Conservation (phyloP, 1,140 invertebrate species). For the Adelges cooleyi region DNA sequence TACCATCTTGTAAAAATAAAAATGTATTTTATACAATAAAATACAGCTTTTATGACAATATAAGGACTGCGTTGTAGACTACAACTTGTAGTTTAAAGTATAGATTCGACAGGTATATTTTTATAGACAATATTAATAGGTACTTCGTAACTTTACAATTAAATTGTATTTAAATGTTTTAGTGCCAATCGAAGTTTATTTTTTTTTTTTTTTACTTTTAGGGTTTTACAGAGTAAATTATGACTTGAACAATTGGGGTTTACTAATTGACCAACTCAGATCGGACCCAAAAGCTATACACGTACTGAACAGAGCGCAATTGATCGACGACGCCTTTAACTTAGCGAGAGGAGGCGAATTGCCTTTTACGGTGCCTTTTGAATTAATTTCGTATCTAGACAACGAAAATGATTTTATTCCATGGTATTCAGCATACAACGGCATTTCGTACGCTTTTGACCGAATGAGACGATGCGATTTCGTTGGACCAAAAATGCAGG, state of each 20-base stretch:
- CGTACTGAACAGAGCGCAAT: slow-evolving; percentile 50
- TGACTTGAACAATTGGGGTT: slow-evolving; percentile 47
- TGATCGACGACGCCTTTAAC: slow-evolving; percentile 46
- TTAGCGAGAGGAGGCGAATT: slow-evolving; percentile 44
- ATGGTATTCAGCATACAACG: slow-evolving; percentile 42
- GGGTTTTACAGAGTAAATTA: slow-evolving; percentile 55
- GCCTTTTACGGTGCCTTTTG: slow-evolving; percentile 48
- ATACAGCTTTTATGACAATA: no score
- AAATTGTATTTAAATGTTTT: no score
- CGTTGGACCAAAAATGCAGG: no score
- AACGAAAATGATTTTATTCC: slow-evolving; percentile 45
- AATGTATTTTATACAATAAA: no score
- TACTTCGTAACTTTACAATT: no score
- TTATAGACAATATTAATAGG: no score
- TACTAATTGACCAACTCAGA: slow-evolving; percentile 42
- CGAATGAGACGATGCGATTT: not conserved
- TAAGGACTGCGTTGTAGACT: no score
- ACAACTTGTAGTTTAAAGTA: no score
- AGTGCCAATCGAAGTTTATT: no score
- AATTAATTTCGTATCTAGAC: slow-evolving; percentile 49
- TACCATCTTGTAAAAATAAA: no score
- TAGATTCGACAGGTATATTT: no score
- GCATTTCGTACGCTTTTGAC: slow-evolving; percentile 14
- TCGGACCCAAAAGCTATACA: slow-evolving; percentile 40
- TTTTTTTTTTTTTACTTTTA: slow-evolving; percentile 33